Base-by-base conservation (phyloP, 35 echinoderm and acorn worm genomes). In the Chiridota heheva region DNA sequence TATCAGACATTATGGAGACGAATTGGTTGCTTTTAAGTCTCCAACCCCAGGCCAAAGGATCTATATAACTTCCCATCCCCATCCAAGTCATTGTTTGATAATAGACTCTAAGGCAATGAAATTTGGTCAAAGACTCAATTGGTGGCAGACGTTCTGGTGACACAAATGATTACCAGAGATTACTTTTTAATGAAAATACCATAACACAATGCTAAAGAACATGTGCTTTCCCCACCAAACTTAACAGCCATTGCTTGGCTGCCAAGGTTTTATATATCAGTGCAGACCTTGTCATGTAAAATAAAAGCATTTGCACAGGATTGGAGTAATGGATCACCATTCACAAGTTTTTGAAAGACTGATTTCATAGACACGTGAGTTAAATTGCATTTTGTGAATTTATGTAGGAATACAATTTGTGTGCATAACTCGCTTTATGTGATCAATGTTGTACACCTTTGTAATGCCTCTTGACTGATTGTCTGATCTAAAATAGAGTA, bases 391-490 rank as follows among this genome's bases (percentile, higher is more conserved):
- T 48, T 65, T 31, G 75, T 79, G 32, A 88, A 81, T 15, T 61
- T 63, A 45, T 85, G 82, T 1, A 73, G 1, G 42, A 81, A 88
- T n/a, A 80, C 64, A 18, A 88, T 36, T n/a, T n/a, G n/a, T n/a
- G n/a, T n/a, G n/a, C n/a, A n/a, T 27, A 42, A 42, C 35, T 39
- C 29, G 10, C 6, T 3, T 42, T 2, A 72, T 39, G 40, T 72
- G 3, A 39, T 72, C 10, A 39, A 29, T 18, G 40, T n/a, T 3
- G 4, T 33, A 3, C 15, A 39, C 40, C 40, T 69, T 39, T 36
- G 3, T 17, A 18, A 7, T 18, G 28, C 40, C 20, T 3, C 36
- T n/a, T 69, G 20, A 26, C 18, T 35, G 20, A 69, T 37, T n/a
- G n/a, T n/a, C n/a, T n/a, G n/a, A n/a, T n/a, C n/a, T n/a, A n/a